These are phyloP conservation scores for Sebastes goodei DNA, from an alignment of 2,797 vertebrate species.

Conservation along the genomic window DNA sequence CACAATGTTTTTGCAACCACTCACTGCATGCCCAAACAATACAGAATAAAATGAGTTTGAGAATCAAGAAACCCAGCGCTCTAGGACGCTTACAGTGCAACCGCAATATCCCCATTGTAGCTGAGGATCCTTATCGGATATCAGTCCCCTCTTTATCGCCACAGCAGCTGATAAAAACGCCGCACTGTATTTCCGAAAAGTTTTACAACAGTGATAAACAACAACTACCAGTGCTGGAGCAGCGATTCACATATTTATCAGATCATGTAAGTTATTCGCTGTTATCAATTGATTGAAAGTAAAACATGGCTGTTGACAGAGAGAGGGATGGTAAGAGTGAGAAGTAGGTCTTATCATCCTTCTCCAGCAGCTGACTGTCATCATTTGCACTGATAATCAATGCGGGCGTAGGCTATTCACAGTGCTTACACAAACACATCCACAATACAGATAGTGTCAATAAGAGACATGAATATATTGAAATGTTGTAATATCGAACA, in stretches of 20 bases:
- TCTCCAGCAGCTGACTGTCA: constrained; percentile 42
- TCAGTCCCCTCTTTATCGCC: neutral
- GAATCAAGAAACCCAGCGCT: neutral
- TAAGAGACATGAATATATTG: neutral
- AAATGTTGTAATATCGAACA: neutral
- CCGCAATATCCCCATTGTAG: neutral
- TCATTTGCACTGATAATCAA: constrained; percentile 33
- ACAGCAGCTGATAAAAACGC: constrained; percentile 14
- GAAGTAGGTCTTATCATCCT: constrained; percentile 29
- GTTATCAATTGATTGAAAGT: constrained; percentile 12
- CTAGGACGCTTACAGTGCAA: neutral
- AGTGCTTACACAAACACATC: neutral
- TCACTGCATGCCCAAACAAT: neutral
- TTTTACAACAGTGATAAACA: constrained; percentile 18
- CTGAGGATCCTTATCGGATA: neutral
- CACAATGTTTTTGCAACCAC: neutral
- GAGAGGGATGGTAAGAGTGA: neutral
- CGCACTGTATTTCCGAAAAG: neutral
- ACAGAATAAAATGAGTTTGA: neutral
- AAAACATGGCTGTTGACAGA: neutral
- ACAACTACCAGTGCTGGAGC: neutral
- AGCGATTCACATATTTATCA: constrained; percentile 34
- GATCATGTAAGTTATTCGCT: constrained; percentile 22
- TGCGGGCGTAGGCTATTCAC: neutral
- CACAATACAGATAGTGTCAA: neutral